Conservation (phyloP, 2,113 vertebrate genomes). For the Scomber colias region DNA sequence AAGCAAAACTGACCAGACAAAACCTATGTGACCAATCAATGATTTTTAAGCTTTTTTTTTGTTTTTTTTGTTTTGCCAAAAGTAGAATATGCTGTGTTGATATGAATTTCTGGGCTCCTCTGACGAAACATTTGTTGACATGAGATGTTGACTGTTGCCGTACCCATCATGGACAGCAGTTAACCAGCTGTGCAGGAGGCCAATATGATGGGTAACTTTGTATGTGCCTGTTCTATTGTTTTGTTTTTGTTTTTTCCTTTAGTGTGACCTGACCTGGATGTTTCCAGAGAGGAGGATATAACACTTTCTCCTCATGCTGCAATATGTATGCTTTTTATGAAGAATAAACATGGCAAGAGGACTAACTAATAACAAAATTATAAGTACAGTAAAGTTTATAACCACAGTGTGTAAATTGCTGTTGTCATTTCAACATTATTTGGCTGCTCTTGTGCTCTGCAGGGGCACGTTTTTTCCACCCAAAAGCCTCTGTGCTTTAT, state of each 20-base stretch:
- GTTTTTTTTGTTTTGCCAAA: conserved; percentile 90
- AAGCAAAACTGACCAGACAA: conserved; percentile 32
- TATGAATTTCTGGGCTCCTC: conserved; percentile 43
- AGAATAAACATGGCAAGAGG: conserved; percentile 52
- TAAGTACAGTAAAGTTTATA: conserved; percentile 67
- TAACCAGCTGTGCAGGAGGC: conserved; percentile 58
- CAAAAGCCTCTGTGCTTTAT: conserved; percentile 71
- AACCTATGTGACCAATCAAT: conserved; percentile 86
- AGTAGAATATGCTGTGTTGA: conserved; percentile 76
- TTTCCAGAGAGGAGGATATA: conserved; percentile 55
- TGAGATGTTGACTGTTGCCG: conserved; percentile 41
- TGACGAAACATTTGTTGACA: conserved; percentile 32
- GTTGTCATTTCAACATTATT: conserved; percentile 52
- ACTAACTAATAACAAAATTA: conserved; percentile 49
- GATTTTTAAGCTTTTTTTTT: conserved; percentile 73
- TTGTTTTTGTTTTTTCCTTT: conserved; percentile 11
- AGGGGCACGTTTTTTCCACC: conserved; percentile 63
- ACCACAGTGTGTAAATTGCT: conserved; percentile 63
- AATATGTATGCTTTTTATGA: conserved; percentile 76
- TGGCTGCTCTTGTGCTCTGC: conserved; percentile 60
- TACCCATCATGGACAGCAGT: not conserved
- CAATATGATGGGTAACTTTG: conserved; percentile 55
- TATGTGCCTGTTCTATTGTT: conserved; percentile 73
- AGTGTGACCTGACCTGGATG: conserved; percentile 48
- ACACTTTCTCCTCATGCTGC: conserved; percentile 74